Conservation (phyloP, 1,140 invertebrate genomes). For the Zaprionus vittiger region DNA sequence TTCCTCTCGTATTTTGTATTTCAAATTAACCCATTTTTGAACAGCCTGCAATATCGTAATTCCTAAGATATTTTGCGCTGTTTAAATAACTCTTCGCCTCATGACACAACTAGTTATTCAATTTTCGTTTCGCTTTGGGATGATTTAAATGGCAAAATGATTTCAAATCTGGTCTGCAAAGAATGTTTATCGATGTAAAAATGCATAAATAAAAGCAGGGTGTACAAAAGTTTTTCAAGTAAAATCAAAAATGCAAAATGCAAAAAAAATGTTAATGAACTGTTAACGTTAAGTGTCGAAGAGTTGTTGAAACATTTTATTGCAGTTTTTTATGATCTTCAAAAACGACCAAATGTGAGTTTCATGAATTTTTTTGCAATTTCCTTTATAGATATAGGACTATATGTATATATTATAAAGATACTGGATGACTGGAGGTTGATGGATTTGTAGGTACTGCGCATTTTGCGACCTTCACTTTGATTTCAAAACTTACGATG, state of each 20-base stretch:
- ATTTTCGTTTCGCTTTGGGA: background rate
- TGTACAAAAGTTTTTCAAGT: background rate
- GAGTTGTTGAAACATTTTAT: background rate
- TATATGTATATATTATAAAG: background rate
- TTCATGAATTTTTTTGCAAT: background rate
- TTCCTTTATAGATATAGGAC: background rate
- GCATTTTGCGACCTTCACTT: background rate
- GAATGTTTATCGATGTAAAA: no score
- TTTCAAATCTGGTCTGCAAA: background rate
- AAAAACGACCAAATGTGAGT: background rate
- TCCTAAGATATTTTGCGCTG: background rate
- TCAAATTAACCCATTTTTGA: background rate
- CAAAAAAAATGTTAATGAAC: background rate
- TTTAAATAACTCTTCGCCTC: background rate
- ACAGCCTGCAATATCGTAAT: background rate
- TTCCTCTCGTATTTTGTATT: background rate
- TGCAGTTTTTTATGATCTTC: background rate
- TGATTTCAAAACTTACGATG: slow-evolving; percentile 57
- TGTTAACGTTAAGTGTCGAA: background rate
- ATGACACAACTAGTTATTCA: background rate
- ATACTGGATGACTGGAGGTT: background rate
- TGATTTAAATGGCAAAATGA: background rate
- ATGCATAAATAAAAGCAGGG: no score
- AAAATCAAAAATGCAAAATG: background rate
- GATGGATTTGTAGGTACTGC: background rate